A percentile compares a stretch with the other conserved stretches of the same genome.
phyloP scores from a whole-genome alignment of 1,140 invertebrate species.

The Zaprionus tsacasi region DNA sequence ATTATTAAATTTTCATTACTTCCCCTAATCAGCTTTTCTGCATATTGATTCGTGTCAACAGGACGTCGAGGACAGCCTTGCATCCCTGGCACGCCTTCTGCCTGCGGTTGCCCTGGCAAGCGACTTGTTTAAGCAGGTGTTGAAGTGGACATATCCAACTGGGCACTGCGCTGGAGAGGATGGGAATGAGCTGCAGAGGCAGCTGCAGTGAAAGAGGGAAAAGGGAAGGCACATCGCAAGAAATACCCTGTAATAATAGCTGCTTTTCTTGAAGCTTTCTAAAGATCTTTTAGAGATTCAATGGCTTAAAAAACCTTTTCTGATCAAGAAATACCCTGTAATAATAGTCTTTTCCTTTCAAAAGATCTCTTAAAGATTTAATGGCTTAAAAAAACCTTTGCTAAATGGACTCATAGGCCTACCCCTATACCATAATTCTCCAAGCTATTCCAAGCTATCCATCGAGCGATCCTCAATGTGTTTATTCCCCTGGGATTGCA shows the following conservation, averaged over 20 bases:
- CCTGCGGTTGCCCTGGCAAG: conserved; percentile 12
- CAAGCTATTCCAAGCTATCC: no score
- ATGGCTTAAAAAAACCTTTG: no score
- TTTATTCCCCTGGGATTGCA: not conserved
- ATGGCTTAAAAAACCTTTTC: no score
- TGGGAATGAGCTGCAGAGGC: not conserved
- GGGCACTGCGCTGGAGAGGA: conserved; percentile 3
- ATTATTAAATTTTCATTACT: conserved; percentile 84
- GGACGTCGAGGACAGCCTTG: conserved; percentile 9
- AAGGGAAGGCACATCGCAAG: not conserved
- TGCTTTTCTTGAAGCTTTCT: no score
- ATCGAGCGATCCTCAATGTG: no score
- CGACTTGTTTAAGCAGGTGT: conserved; percentile 62
- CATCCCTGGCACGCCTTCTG: not conserved
- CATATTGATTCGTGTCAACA: conserved; percentile 71
- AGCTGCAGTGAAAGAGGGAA: not conserved
- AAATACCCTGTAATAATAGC: not conserved
- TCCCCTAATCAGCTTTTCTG: conserved; percentile 82
- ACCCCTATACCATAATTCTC: no score
- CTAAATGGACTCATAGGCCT: no score
- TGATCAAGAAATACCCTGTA: not conserved
- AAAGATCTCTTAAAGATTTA: no score
- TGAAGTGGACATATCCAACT: conserved; percentile 41
- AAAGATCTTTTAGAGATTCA: no score
- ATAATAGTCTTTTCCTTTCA: no score